These are phyloP conservation scores for Agonopterix heracliana DNA, from an alignment of 2,888 invertebrate genomes.

Conservation along the genomic window DNA sequence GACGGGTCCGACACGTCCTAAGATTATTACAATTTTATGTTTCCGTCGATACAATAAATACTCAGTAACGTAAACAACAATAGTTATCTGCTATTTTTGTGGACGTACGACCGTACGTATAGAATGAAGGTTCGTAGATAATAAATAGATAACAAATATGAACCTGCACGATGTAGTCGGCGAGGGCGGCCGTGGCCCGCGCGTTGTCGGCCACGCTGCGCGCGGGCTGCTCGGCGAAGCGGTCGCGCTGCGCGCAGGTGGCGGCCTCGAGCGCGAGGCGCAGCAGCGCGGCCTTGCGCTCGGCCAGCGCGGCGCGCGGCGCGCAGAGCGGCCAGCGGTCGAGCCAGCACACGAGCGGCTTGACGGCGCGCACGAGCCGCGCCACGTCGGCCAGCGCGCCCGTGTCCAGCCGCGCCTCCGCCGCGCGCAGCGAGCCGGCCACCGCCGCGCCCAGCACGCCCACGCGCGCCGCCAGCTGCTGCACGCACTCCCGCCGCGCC, in stretches of 20 bases:
- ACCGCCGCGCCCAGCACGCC: constrained; percentile 84
- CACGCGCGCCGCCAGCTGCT: constrained; percentile 89
- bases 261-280: constrained; percentile 90
- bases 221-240: constrained; percentile 91
- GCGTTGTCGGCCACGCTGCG: constrained; percentile 84
- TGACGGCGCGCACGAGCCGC: constrained; percentile 87
- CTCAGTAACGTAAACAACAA: too few relatives aligned
- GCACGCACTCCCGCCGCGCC: constrained; percentile 92
- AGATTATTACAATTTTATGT: too few relatives aligned
- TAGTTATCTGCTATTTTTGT: too few relatives aligned
- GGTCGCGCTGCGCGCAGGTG: constrained; percentile 92
- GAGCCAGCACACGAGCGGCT: constrained; percentile 93
- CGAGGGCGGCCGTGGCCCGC: constrained; percentile 83
- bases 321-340: constrained; percentile 78
- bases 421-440: constrained; percentile 83
- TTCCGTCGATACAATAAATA: too few relatives aligned
- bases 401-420: constrained; percentile 84
- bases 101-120: too few relatives aligned
- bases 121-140: too few relatives aligned
- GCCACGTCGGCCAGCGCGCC: constrained; percentile 91
- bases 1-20: constrained; percentile 89
- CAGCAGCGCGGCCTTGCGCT: constrained; percentile 79
- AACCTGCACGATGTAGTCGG: constrained; percentile 90
- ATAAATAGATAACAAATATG: too few relatives aligned
- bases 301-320: constrained; percentile 33